These are phyloP conservation scores for Lordiphosa collinella DNA, from an alignment of 1,140 invertebrate genomes.

Conservation along the genomic window DNA sequence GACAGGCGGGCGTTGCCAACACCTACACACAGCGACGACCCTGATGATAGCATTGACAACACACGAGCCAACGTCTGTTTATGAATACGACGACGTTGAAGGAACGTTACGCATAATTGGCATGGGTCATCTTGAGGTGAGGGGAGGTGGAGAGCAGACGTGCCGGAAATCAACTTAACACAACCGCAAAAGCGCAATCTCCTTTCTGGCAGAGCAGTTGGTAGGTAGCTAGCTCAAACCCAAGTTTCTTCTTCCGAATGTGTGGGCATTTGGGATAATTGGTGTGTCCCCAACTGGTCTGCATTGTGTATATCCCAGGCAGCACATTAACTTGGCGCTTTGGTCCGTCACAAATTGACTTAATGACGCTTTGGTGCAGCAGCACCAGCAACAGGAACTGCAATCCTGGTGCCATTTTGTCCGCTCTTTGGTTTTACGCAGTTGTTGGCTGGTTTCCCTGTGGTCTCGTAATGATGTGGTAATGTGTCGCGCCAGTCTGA, in stretches of 20 bases:
- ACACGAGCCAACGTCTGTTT: constrained; percentile 40
- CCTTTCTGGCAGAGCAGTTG: constrained; percentile 11
- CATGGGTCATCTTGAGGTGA: constrained; percentile 42
- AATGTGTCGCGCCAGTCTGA: constrained; percentile 19
- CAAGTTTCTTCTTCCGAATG: constrained; percentile 7
- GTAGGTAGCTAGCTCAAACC: constrained; percentile 1
- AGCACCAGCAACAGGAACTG: neutral
- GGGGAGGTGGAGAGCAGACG: constrained; percentile 23
- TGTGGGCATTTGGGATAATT: constrained; percentile 51
- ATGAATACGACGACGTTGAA: constrained; percentile 34
- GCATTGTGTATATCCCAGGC: constrained; percentile 1
- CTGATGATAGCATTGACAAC: constrained; percentile 41
- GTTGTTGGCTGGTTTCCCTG: constrained; percentile 28
- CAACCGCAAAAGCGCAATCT: constrained; percentile 73
- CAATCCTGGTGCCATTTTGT: constrained; percentile 30
- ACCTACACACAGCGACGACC: constrained; percentile 1
- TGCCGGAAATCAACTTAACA: constrained; percentile 71
- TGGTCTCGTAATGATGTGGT: constrained; percentile 64
- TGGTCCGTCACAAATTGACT: constrained; percentile 41
- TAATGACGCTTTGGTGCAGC: constrained; percentile 49
- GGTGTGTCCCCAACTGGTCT: constrained; percentile 27
- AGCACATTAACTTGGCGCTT: constrained; percentile 55
- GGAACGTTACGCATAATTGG: constrained; percentile 45
- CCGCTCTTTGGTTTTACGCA: constrained; percentile 22
- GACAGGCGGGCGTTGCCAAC: constrained; percentile 4